phyloP scores from a whole-genome alignment of 2,797 vertebrate genomes.

The Sebastes cheni region DNA sequence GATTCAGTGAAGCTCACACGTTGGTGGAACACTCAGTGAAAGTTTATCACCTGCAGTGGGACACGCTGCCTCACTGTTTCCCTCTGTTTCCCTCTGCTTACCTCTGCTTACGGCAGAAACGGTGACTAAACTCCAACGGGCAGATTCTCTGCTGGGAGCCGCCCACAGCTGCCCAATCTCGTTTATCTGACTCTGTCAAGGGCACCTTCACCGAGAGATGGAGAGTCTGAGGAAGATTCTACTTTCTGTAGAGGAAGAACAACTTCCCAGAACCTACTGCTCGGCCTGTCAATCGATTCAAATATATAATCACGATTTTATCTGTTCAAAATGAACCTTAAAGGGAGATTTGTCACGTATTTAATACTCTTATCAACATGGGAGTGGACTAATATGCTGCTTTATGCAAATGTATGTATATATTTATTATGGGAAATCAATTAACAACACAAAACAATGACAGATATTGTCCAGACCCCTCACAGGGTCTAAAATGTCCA shows the following conservation, averaged over 20 bases:
- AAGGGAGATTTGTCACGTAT: too few species aligned
- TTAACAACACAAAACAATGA: too few species aligned
- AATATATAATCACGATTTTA: neutral
- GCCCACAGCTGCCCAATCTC: neutral
- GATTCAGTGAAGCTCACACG: neutral
- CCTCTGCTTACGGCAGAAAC: neutral
- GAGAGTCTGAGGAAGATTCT: neutral
- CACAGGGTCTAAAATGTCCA: too few species aligned
- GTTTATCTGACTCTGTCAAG: neutral
- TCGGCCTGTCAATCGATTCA: too few species aligned
- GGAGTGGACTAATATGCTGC: too few species aligned
- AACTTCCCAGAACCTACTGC: neutral
- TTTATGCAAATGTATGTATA: too few species aligned
- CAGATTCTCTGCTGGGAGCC: neutral
- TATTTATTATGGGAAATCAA: too few species aligned
- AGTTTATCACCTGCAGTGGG: slow-evolving; percentile 10
- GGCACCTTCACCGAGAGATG: neutral
- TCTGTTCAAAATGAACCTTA: too few species aligned
- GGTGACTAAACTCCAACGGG: neutral
- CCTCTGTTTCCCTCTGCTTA: neutral
- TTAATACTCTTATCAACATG: too few species aligned
- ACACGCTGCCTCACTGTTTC: neutral
- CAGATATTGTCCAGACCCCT: too few species aligned
- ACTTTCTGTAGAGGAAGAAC: neutral
- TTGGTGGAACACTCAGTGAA: neutral